phyloP scores from a whole-genome alignment of 2,888 invertebrate genomes.

The Caenorhabditis angaria region DNA sequence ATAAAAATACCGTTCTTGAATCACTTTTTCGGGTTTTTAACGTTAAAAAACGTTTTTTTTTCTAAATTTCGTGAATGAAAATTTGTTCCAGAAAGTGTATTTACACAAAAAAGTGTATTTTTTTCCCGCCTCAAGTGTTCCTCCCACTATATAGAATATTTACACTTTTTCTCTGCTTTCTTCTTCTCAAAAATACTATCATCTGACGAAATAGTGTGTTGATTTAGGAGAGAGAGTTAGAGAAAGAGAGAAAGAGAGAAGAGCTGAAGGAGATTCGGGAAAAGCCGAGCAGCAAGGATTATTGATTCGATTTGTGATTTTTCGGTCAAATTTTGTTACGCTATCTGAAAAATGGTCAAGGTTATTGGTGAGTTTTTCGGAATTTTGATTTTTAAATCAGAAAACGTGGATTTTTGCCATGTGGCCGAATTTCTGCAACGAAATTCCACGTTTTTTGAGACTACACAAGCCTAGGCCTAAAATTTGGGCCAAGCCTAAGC shows the following conservation, averaged over 20 bases:
- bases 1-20: too few species aligned
- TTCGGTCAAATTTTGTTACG: neutral
- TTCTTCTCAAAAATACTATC: slow-evolving; percentile 12
- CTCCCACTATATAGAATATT: slow-evolving; percentile 3
- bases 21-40: too few species aligned
- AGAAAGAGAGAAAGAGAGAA: slow-evolving; percentile 11
- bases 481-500: too few species aligned
- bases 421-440: too few species aligned
- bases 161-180: slow-evolving; percentile 1
- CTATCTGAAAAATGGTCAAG: slow-evolving; percentile 23
- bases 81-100: too few species aligned
- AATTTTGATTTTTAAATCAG: too few species aligned
- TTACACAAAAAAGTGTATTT: slow-evolving; percentile 28
- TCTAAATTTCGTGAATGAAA: too few species aligned
- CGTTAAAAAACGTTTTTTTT: too few species aligned
- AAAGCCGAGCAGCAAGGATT: slow-evolving; percentile 8
- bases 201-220: slow-evolving; percentile 15
- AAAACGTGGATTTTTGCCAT: too few species aligned
- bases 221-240: slow-evolving; percentile 16
- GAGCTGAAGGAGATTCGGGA: slow-evolving; percentile 12
- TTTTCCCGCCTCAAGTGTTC: neutral
- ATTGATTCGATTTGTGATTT: slow-evolving; percentile 21
- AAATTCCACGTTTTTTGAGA: too few species aligned
- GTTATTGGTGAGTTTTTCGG: slow-evolving; percentile 18
- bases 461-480: too few species aligned